Base-by-base conservation (phyloP, 2,888 invertebrate genomes). In the Amiota minor region DNA sequence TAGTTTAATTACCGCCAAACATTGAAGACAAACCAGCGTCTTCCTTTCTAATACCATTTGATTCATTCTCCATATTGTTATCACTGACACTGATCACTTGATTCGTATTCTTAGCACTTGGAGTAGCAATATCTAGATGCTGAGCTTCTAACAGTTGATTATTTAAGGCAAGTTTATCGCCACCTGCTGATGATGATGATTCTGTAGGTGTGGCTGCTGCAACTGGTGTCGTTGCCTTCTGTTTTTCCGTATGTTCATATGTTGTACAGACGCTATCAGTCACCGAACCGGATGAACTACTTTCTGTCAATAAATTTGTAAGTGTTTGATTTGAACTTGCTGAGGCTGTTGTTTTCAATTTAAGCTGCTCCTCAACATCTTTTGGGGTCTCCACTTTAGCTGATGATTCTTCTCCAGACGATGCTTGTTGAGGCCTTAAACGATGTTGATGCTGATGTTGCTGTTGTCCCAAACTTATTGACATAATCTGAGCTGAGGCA, bases 261-360 rank as follows among this genome's bases (percentile, higher is more conserved):
- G 92, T 89, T 12, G 92, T 92, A 80, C 92, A 92, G 74, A 92
- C 90, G 85, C 92, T 92, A 79, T 92, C 92, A 45, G 92, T 92
- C 73, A 92, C 89, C 2, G 92, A 92, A 68, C 92, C 92, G 72
- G 92, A 93, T 45, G 92, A 92, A 80, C 92, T 92, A 85, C 92
- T 92, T 84, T 92, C 92, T 0, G 92, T 92, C 72, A 93, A 87
- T 8, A 86, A 77, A 9, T 84, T 87, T 1, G 79, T 76, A 72
- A 90, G 81, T 77, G 80, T 68, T 20, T 18, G 20, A 50, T 68
- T 68, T 11, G 53, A 50, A 23, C 23, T 23, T 12, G 23, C 20
- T 18, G 67, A 70, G 16, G 64, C 23, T 9, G 16, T 20, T 20
- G 59, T 20, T 59, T 59, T 59, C 59, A 59, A 9, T 59, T 59